These are phyloP conservation scores for Halictus quadricinctus DNA, from an alignment of 2,888 invertebrate species.

Conservation along the genomic window DNA sequence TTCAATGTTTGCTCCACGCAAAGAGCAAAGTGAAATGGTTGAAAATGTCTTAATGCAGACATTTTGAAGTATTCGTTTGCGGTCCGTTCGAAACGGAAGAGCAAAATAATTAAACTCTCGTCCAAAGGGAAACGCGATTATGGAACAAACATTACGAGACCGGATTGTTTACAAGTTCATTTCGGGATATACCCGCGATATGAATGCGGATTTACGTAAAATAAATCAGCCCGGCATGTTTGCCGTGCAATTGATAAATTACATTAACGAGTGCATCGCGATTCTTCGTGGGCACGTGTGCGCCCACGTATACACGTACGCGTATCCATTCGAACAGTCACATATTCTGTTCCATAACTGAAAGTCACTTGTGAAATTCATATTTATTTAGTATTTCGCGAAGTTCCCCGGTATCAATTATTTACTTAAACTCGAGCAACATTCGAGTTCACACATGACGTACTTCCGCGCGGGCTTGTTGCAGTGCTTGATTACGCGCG, in stretches of 20 bases:
- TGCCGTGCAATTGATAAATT: neutral
- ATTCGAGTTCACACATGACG: slow-evolving; percentile 27
- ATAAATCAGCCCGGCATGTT: neutral
- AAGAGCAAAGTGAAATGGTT: neutral
- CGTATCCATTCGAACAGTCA: neutral
- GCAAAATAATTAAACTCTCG: neutral
- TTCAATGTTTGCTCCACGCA: neutral
- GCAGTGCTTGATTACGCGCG: slow-evolving; percentile 46
- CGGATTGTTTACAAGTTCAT: neutral
- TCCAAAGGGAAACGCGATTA: neutral
- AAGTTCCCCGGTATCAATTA: slow-evolving; percentile 25
- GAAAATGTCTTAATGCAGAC: neutral
- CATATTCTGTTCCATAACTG: neutral
- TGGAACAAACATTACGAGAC: neutral
- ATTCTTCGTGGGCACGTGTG: neutral
- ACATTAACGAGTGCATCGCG: neutral
- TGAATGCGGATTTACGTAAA: neutral
- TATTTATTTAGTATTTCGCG: slow-evolving; percentile 7
- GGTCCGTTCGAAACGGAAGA: neutral
- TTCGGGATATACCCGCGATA: neutral
- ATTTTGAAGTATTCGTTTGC: neutral
- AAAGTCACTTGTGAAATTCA: neutral
- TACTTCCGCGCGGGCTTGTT: neutral
- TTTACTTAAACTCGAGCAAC: slow-evolving; percentile 29
- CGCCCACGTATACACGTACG: neutral